Conservation (phyloP, 2,888 invertebrate genomes). For the Troilus luridus region DNA sequence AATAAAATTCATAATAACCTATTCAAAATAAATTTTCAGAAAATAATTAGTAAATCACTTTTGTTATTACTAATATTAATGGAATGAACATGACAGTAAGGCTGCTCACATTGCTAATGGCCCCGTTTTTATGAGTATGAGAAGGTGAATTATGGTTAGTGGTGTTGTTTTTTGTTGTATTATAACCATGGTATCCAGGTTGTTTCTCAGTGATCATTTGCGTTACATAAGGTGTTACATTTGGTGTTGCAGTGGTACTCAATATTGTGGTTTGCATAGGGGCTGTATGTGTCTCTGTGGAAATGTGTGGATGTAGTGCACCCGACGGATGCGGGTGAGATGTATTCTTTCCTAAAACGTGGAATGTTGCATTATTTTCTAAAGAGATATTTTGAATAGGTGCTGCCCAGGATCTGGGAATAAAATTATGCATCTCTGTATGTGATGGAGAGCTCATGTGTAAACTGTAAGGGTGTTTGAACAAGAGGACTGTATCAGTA, state of each 20-base stretch:
- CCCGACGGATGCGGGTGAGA: background rate
- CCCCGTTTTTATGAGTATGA: background rate
- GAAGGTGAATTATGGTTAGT: background rate
- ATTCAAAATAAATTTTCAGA: background rate
- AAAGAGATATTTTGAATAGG: slow-evolving; percentile 2
- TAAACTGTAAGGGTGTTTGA: background rate
- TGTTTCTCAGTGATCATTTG: background rate
- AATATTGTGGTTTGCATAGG: background rate
- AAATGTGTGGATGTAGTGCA: background rate
- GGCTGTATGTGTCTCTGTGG: background rate
- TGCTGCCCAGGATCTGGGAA: background rate
- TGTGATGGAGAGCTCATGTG: background rate
- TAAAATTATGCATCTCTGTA: slow-evolving; percentile 11
- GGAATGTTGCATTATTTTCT: background rate
- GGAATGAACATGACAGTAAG: background rate
- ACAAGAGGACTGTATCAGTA: background rate
- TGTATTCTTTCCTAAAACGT: background rate
- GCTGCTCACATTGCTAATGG: background rate
- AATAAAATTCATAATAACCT: slow-evolving; percentile 37
- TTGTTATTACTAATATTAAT: background rate
- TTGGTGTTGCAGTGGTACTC: background rate
- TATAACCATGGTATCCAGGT: background rate
- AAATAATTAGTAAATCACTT: background rate
- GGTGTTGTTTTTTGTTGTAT: background rate
- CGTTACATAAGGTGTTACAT: background rate